A percentile compares a stretch with the other conserved stretches of the same genome.
Conservation (phyloP, 2,888 invertebrate species). For the Ditula angustiorana region DNA sequence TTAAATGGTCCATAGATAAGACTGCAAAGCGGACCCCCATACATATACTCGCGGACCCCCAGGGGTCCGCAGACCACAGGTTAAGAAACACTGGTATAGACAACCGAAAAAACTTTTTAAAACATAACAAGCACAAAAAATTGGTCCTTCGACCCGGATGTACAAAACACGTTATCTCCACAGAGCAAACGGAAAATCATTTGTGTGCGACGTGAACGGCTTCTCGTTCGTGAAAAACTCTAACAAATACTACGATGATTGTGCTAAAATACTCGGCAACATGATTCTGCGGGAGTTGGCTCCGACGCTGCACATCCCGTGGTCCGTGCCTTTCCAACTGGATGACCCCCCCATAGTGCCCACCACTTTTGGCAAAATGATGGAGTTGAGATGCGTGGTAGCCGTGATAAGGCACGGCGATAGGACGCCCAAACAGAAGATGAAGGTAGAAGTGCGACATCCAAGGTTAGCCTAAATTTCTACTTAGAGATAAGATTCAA, state of each 20-base stretch:
- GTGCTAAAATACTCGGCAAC: slow-evolving; percentile 98
- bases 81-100: too few relatives aligned
- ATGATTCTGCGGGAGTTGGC: slow-evolving; percentile 98
- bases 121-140: too few relatives aligned
- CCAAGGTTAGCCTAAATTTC: slow-evolving; percentile 88
- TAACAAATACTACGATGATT: slow-evolving; percentile 99
- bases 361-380: slow-evolving; percentile 99
- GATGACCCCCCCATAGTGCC: slow-evolving; percentile 99
- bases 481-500: too few relatives aligned
- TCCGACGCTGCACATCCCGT: slow-evolving; percentile 98
- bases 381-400: slow-evolving; percentile 96
- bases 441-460: slow-evolving; percentile 99
- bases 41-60: too few relatives aligned
- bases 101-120: too few relatives aligned
- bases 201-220: slow-evolving; percentile 99
- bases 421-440: slow-evolving; percentile 99
- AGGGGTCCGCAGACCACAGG: too few relatives aligned
- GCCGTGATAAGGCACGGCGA: slow-evolving; percentile 99
- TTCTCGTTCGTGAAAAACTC: slow-evolving; percentile 99
- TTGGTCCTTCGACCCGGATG: slow-evolving; percentile 8
- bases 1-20: too few relatives aligned
- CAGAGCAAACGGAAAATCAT: slow-evolving; percentile 99
- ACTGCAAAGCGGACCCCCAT: too few relatives aligned
- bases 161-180: slow-evolving; percentile 14
- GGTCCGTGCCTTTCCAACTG: slow-evolving; percentile 98